Base-by-base conservation (phyloP, 2,888 invertebrate genomes). In the Lycocerus yunnanus region DNA sequence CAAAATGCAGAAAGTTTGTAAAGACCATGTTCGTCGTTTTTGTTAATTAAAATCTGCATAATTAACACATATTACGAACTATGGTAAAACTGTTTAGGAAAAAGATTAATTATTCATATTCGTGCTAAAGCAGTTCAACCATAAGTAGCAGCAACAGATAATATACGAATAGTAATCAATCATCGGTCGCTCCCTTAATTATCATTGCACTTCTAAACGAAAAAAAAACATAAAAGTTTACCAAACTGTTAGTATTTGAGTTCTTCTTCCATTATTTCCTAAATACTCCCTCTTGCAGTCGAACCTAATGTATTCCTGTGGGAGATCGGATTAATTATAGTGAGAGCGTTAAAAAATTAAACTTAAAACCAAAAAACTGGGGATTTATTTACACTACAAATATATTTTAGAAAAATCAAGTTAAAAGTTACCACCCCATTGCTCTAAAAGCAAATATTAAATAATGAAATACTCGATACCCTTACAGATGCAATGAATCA, bases 1-100 rank as follows among this genome's bases (percentile, higher is more conserved):
- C 68, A 58, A 71, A 6, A 14, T 66, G 13, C 71, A 58, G 60
- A 71, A 71, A 71, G 66, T 71, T 70, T 63, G 14, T 27, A 65
- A 70, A 65, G 69, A 70, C 27, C 63, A 43, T 58, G 63, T 21
- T 58, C 72, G 61, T 72, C 61, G 61, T 63, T 63, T 72, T 72
- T 63, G 72, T 72, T 73, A 69, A 73, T 73, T 73, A 69, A 73
- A 69, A 73, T 73, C 58, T 73, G 66, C 73, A 73, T 73, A 73
- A 73, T 73, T 73, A 73, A 73, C 66, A 69, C 65, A 60, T 66
- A 73, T 69, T 73, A 73, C 73, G 27, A 69, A 69, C 66, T 69
- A 69, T 61, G 66, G 67, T 59, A 69, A 16, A 66, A 24, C 16
- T 27, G 66, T 66, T 65, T 69, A 68, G 24, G 66, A 65, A 58